Conservation (phyloP, 2,797 vertebrate genomes). For the Acropternis orthonyx region DNA sequence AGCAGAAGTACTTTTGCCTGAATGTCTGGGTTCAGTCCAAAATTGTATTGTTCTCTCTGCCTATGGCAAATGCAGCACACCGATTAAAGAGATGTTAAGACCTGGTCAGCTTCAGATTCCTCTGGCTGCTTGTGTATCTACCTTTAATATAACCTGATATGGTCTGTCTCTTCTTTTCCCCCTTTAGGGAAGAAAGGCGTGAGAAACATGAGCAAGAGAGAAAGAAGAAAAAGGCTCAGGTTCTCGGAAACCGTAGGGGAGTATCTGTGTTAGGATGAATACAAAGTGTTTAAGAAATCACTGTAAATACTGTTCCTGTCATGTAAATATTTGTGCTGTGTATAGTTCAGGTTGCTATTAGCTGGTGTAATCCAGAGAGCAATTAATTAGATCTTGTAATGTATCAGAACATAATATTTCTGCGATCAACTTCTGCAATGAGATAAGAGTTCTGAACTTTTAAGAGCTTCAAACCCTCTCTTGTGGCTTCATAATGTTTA, state of each 20-base stretch:
- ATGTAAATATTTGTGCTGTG: slow-evolving; percentile 64
- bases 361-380: not conserved
- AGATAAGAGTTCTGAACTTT: not conserved
- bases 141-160: not conserved
- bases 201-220: slow-evolving; percentile 74
- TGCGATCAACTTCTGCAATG: not conserved
- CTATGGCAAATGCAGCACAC: not conserved
- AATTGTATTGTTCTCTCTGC: not conserved
- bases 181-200: slow-evolving; percentile 81
- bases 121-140: not conserved
- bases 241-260: slow-evolving; percentile 84
- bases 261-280: slow-evolving; percentile 68
- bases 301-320: slow-evolving; percentile 47
- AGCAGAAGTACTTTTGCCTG: not conserved
- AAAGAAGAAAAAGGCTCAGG: slow-evolving; percentile 86
- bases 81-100: not conserved
- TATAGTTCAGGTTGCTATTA: not conserved
- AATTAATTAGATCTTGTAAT: not conserved
- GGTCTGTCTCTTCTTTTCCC: not conserved
- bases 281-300: not conserved
- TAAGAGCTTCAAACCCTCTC: not conserved
- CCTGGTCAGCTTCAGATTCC: not conserved
- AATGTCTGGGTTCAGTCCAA: not conserved
- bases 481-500: not conserved
- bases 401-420: not conserved